Percentiles rank a stretch among this genome's conserved stretches.
Evolutionary conservation across 2,888 invertebrate species (phyloP).

Genomic region (Pyrrhia umbra): DNA sequence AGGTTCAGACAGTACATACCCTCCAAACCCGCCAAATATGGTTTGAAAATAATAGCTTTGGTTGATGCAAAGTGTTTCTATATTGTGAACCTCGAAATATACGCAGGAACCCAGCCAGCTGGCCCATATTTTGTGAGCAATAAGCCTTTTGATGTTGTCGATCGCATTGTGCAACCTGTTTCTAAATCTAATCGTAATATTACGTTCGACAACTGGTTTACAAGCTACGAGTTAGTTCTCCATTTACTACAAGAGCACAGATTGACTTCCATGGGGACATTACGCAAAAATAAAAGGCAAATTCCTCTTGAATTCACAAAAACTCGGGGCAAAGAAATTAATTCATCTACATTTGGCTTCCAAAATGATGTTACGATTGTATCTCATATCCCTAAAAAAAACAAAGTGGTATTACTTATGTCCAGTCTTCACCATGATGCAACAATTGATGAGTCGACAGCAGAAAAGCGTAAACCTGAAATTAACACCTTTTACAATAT

Average conservation of each 20-base stretch:
- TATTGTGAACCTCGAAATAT: slow-evolving; percentile 49
- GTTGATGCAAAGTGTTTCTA: slow-evolving; percentile 50
- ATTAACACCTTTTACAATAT: slow-evolving; percentile 24
- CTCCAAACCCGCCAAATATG: slow-evolving; percentile 51
- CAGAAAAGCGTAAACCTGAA: slow-evolving; percentile 8
- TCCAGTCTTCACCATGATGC: slow-evolving; percentile 24
- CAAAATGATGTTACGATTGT: slow-evolving; percentile 21
- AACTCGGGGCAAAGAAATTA: not conserved
- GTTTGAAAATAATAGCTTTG: slow-evolving; percentile 50
- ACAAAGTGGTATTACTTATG: slow-evolving; percentile 19
- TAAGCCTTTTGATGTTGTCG: slow-evolving; percentile 38
- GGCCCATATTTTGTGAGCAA: slow-evolving; percentile 39
- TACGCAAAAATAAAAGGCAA: slow-evolving; percentile 18
- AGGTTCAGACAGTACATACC: slow-evolving; percentile 44
- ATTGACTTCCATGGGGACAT: slow-evolving; percentile 18
- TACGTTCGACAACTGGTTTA: slow-evolving; percentile 33
- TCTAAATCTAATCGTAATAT: slow-evolving; percentile 28
- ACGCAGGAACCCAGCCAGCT: slow-evolving; percentile 50
- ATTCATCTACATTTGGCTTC: slow-evolving; percentile 18
- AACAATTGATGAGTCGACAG: slow-evolving; percentile 9
- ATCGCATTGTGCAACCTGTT: slow-evolving; percentile 24
- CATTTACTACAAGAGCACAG: slow-evolving; percentile 31
- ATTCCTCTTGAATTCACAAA: slow-evolving; percentile 1
- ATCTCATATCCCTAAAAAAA: slow-evolving; percentile 20
- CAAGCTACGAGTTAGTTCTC: slow-evolving; percentile 27